Conservation (phyloP, 2,888 invertebrate species). For the Lithophane leautieri region DNA sequence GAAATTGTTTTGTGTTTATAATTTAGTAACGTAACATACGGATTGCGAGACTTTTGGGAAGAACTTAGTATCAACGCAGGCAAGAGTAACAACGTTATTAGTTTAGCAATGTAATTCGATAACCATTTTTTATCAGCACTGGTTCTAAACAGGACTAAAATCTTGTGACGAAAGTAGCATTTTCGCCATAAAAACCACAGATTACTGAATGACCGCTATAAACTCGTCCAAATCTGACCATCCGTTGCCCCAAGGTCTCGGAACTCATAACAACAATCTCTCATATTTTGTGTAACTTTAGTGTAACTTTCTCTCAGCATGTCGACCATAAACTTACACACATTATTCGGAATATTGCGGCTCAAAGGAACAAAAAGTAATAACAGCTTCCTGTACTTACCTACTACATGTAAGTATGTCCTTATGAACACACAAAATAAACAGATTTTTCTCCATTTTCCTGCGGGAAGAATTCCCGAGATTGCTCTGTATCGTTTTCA, state of each 20-base stretch:
- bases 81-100: too few species aligned
- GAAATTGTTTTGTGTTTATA: slow-evolving; percentile 32
- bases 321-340: slow-evolving; percentile 28
- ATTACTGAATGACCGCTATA: slow-evolving; percentile 22
- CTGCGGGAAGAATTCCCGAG: slow-evolving; percentile 5
- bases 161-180: background rate
- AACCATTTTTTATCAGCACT: background rate
- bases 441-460: slow-evolving; percentile 22
- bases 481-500: slow-evolving; percentile 27
- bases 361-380: slow-evolving; percentile 17
- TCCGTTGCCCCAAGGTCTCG: background rate
- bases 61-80: background rate
- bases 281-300: slow-evolving; percentile 19
- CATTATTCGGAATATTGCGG: slow-evolving; percentile 19
- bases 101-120: background rate
- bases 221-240: slow-evolving; percentile 18
- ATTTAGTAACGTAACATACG: slow-evolving; percentile 5
- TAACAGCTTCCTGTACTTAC: slow-evolving; percentile 20
- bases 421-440: slow-evolving; percentile 11
- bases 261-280: slow-evolving; percentile 17
- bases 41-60: background rate
- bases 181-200: slow-evolving; percentile 30
- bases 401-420: background rate
- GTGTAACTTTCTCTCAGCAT: slow-evolving; percentile 29
- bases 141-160: background rate